Evolutionary conservation across 2,888 invertebrate species (phyloP), one percentile per base, ranked within the genome.

Genomic region (Nomada goodeniana): DNA sequence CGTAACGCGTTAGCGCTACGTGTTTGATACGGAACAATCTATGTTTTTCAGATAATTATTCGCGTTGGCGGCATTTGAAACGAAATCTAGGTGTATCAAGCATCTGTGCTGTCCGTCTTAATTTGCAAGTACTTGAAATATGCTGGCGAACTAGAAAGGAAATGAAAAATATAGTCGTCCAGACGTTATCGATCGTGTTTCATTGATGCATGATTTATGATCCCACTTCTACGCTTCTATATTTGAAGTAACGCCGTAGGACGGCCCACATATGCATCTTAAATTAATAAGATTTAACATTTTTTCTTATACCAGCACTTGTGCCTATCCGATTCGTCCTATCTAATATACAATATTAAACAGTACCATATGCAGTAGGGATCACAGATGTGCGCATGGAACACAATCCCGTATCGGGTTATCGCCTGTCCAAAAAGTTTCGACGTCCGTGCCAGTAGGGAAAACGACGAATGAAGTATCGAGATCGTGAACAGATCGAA

Each of bases 201-300:
- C 26, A 15, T 57, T 57, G 13, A 57, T 26, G 15, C 13, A 15
- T 26, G 10, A 57, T 57, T 57, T 57, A 57, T 2, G 57, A 57
- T 26, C 57, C 26, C 26, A 26, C 4, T n/a, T 47, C 15, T 50
- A 50, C 18, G 15, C 9, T 36, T 11, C 29, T 29, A 9, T 65
- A 64, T 29, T 29, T 53, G 36, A 53, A 67, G 20, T 67, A 67
- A 47, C 67, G 53, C 52, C 10, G 10, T 15, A 15, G 20, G 15
- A 52, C 15, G 36, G n/a, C 36, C 36, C 36, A 65, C 29, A 18
- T 64, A 23, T 23, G 10, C 47, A 36, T 36, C 36, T 36, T 36
- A 36, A 36, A 36, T 36, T 36, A 36, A 36, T 36, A 36, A 5
- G 36, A 36, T 36, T 36, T 36, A 36, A 36, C 36, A 36, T 36